phyloP scores from a whole-genome alignment of 2,888 invertebrate species.

The Sinelater perroti region DNA sequence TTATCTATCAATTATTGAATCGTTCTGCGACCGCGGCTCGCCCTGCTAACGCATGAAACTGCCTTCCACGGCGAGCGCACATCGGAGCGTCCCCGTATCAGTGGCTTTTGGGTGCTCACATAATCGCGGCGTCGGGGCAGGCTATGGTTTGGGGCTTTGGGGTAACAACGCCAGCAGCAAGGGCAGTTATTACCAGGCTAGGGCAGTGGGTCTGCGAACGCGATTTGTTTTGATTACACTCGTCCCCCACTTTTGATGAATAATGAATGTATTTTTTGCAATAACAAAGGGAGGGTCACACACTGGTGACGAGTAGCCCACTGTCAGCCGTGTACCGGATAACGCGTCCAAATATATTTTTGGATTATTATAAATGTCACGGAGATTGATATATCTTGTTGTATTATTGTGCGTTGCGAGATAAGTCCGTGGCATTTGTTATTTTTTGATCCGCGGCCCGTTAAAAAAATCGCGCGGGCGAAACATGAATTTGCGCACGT shows the following conservation, averaged over 20 bases:
- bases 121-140: constrained; percentile 44
- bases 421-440: constrained; percentile 44
- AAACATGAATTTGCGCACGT: constrained; percentile 27
- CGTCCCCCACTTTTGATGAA: constrained; percentile 56
- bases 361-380: constrained; percentile 57
- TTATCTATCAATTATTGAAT: too few relatives aligned
- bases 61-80: too few relatives aligned
- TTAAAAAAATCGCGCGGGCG: constrained; percentile 32
- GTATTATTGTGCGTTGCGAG: constrained; percentile 46
- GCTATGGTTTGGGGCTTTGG: constrained; percentile 50
- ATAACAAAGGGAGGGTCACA: constrained; percentile 54
- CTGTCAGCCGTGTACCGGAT: constrained; percentile 50
- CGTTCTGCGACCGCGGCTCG: too few relatives aligned
- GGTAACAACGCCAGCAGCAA: constrained; percentile 44
- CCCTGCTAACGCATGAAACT: too few relatives aligned
- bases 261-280: constrained; percentile 57
- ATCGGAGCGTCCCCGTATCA: constrained; percentile 25
- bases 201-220: constrained; percentile 55
- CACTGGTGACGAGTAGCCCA: constrained; percentile 51
- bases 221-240: constrained; percentile 59
- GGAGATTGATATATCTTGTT: constrained; percentile 54
- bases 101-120: constrained; percentile 25
- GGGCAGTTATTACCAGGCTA: constrained; percentile 52
- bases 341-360: constrained; percentile 52
- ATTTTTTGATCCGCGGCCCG: constrained; percentile 29